phyloP scores from a whole-genome alignment of 64 coral and sea anemone species.

The Actinia equina region DNA sequence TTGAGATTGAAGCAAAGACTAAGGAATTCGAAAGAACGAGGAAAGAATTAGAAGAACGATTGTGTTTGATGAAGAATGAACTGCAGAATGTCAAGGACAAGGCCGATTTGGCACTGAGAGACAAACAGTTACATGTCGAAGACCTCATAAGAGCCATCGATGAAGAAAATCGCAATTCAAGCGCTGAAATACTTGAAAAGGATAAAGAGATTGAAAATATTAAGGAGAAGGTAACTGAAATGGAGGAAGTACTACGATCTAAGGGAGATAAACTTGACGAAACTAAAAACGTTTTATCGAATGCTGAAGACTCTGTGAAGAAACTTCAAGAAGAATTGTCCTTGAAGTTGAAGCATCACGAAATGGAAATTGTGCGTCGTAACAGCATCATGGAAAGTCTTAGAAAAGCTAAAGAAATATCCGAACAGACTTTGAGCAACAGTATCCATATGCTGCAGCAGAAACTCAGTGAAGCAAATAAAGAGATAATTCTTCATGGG shows the following conservation, averaged over 20 bases:
- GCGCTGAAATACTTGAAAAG: slow-evolving; percentile 35
- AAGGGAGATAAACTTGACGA: not conserved
- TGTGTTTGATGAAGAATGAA: not conserved
- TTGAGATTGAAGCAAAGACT: not conserved
- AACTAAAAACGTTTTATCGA: not conserved
- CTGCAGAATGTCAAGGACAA: not conserved
- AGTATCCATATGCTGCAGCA: not conserved
- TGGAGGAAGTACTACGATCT: not conserved
- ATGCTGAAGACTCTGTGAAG: not conserved
- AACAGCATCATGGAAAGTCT: slow-evolving; percentile 11
- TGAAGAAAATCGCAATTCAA: slow-evolving; percentile 9
- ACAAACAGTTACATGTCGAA: slow-evolving; percentile 46
- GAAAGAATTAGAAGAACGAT: not conserved
- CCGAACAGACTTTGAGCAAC: not conserved
- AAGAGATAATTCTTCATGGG: not conserved
- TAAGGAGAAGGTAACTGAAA: not conserved
- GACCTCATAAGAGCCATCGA: slow-evolving; percentile 23
- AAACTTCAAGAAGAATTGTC: slow-evolving; percentile 4
- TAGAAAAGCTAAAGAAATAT: slow-evolving; percentile 22
- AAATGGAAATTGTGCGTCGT: not conserved
- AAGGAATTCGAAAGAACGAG: slow-evolving; percentile 31
- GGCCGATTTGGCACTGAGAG: slow-evolving; percentile 9
- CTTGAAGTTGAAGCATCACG: not conserved
- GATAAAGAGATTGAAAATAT: slow-evolving; percentile 5
- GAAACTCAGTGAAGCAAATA: not conserved